phyloP scores from a whole-genome alignment of 2,888 invertebrate genomes.

The Aricia artaxerxes region DNA sequence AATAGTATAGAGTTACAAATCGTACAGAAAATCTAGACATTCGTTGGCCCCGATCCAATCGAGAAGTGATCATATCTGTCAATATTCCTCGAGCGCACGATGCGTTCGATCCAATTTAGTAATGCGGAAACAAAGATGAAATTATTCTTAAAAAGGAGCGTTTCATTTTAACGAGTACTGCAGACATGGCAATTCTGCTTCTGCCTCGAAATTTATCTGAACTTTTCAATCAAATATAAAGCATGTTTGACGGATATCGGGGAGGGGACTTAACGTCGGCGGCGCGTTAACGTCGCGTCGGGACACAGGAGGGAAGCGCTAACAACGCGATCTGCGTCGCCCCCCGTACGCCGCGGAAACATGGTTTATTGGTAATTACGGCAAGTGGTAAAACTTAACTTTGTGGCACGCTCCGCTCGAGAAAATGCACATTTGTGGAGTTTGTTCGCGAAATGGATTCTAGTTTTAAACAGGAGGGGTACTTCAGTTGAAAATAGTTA shows the following conservation, averaged over 20 bases:
- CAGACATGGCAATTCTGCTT: not conserved
- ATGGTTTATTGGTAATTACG: conserved; percentile 73
- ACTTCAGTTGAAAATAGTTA: conserved; percentile 64
- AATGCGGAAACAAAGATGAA: conserved; percentile 49
- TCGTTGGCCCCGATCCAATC: conserved; percentile 75
- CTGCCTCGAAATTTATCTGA: conserved; percentile 61
- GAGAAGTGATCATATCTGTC: conserved; percentile 79
- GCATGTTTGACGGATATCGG: not conserved
- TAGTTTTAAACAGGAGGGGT: conserved; percentile 73
- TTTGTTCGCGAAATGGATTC: conserved; percentile 72
- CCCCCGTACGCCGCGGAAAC: conserved; percentile 60
- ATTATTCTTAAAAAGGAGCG: conserved; percentile 45
- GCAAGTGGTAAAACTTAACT: conserved; percentile 71
- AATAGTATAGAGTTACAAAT: conserved; percentile 74
- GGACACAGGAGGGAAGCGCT: conserved; percentile 54
- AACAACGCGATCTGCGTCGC: conserved; percentile 66
- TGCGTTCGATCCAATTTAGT: conserved; percentile 61
- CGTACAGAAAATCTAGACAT: conserved; percentile 72
- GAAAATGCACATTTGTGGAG: conserved; percentile 70
- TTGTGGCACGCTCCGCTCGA: conserved; percentile 59
- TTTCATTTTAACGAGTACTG: conserved; percentile 21
- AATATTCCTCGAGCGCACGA: conserved; percentile 73
- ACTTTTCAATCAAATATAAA: conserved; percentile 78
- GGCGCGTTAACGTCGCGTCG: conserved; percentile 63
- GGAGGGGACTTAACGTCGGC: conserved; percentile 62